Evolutionary conservation across 2,113 vertebrate species (phyloP).

Genomic region (Sceloporus undulatus): DNA sequence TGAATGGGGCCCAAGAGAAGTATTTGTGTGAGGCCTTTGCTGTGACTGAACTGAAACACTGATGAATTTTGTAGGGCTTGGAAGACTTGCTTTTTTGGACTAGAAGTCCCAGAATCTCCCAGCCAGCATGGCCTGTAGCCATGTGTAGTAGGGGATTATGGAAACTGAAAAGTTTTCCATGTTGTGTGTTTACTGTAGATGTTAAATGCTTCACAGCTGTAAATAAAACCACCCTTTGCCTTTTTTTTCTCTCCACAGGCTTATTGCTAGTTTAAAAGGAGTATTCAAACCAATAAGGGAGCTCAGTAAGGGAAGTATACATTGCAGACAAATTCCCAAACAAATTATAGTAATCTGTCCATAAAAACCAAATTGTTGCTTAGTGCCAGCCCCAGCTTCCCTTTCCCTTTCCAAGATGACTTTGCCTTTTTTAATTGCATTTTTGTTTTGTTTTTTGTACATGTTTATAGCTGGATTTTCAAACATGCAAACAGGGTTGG

Average conservation of each 20-base stretch:
- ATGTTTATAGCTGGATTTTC: background rate
- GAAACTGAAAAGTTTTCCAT: no score
- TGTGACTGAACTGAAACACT: background rate
- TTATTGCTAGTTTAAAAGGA: background rate
- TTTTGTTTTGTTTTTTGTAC: background rate
- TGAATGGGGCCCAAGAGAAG: no score
- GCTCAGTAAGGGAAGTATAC: background rate
- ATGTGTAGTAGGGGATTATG: no score
- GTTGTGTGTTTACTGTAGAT: no score
- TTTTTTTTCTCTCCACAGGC: no score
- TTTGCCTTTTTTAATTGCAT: background rate
- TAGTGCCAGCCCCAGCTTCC: no score
- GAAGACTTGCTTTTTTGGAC: no score
- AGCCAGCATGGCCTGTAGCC: no score
- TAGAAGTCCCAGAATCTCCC: no score
- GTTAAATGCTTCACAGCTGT: background rate
- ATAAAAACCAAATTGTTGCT: background rate
- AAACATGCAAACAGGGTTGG: no score
- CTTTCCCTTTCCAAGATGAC: background rate
- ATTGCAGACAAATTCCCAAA: no score
- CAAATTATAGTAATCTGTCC: background rate
- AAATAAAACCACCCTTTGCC: background rate
- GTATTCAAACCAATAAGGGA: background rate
- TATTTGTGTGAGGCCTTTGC: background rate
- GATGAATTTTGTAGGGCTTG: no score